Evolutionary conservation across 2,888 invertebrate species (phyloP).

Genomic region (Drosophila limbata): DNA sequence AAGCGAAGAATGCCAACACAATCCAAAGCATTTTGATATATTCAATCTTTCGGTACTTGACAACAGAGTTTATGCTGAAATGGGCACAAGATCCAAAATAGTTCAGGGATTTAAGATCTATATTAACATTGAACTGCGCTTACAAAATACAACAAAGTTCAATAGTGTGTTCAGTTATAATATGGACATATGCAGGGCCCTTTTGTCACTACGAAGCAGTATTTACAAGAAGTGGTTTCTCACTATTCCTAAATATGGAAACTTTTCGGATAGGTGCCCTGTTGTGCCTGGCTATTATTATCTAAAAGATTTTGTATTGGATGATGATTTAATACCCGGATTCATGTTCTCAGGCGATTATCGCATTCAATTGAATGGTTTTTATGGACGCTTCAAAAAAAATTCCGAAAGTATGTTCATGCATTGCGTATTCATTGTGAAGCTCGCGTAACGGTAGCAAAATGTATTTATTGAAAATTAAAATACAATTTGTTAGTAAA

Average conservation of each 20-base stretch:
- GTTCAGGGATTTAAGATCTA: constrained; percentile 11
- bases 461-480: background rate
- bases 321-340: constrained; percentile 40
- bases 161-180: constrained; percentile 23
- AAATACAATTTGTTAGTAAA: too few relatives aligned
- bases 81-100: constrained; percentile 17
- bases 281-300: constrained; percentile 46
- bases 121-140: constrained; percentile 8
- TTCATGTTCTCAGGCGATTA: constrained; percentile 55
- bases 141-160: constrained; percentile 11
- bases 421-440: constrained; percentile 10
- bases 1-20: constrained; percentile 8
- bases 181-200: constrained; percentile 24
- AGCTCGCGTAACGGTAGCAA: background rate
- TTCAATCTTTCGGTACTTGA: constrained; percentile 20
- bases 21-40: constrained; percentile 18
- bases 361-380: constrained; percentile 22
- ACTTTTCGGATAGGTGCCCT: constrained; percentile 60
- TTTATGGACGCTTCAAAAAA: constrained; percentile 26
- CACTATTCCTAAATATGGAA: constrained; percentile 44
- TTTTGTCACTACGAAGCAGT: constrained; percentile 7
- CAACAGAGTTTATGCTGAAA: constrained; percentile 13
- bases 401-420: constrained; percentile 10
- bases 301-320: constrained; percentile 37
- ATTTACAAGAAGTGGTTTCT: constrained; percentile 24